A percentile compares a stretch with the other conserved stretches of the same genome.
These are phyloP conservation scores for Shargacucullia verbasci DNA, from an alignment of 2,888 invertebrate genomes.

Conservation along the genomic window DNA sequence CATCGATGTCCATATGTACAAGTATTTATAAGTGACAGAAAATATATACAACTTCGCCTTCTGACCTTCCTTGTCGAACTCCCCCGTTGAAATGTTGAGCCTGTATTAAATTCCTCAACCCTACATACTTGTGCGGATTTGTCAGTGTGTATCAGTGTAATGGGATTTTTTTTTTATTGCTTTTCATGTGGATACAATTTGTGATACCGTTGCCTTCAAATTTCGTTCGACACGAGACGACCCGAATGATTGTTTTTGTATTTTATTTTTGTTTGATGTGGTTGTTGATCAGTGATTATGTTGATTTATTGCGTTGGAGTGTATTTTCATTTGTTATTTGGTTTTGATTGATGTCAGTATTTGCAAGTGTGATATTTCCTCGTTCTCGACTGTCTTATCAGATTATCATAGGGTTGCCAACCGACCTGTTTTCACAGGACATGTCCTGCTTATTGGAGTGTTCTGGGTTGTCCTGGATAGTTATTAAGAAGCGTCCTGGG, in stretches of 20 bases:
- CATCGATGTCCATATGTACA: too few relatives aligned
- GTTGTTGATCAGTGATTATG: not conserved
- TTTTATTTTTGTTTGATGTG: constrained; percentile 13
- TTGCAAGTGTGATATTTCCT: too few relatives aligned
- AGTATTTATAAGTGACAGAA: too few relatives aligned
- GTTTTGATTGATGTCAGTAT: too few relatives aligned
- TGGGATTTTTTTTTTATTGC: constrained; percentile 44
- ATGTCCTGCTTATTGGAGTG: too few relatives aligned
- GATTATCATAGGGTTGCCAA: too few relatives aligned
- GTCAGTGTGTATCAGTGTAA: constrained; percentile 45
- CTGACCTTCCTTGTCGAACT: constrained; percentile 7
- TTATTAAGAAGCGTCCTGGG: too few relatives aligned
- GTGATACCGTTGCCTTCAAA: constrained; percentile 3
- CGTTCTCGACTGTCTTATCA: too few relatives aligned
- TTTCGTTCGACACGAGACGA: constrained; percentile 9
- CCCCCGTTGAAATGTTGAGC: constrained; percentile 17
- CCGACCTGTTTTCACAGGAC: too few relatives aligned
- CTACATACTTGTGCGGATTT: constrained; percentile 34
- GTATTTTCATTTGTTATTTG: not conserved
- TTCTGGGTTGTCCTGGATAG: too few relatives aligned
- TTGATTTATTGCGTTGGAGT: not conserved
- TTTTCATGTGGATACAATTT: constrained; percentile 25
- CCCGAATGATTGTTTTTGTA: constrained; percentile 7
- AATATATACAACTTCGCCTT: too few relatives aligned
- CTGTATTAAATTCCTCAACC: constrained; percentile 47